Percentiles rank a stretch among this genome's conserved stretches.
These are phyloP conservation scores for Idris sp. DNA, from an alignment of 1,140 invertebrate genomes.

Conservation along the genomic window DNA sequence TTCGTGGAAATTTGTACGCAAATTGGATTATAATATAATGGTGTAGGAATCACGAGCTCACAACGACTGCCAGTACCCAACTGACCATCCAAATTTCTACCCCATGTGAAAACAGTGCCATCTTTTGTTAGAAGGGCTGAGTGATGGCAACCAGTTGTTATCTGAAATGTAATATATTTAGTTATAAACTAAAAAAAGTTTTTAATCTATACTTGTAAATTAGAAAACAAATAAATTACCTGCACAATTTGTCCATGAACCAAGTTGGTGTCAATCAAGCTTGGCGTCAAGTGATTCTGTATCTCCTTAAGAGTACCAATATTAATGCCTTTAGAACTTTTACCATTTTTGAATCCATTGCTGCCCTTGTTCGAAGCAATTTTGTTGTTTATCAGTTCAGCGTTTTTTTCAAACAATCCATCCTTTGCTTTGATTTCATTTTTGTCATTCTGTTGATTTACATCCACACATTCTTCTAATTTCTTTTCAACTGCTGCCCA, in stretches of 20 bases:
- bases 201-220: too few relatives aligned
- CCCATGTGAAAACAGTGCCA: slow-evolving; percentile 84
- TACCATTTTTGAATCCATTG: slow-evolving; percentile 45
- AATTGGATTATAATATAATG: slow-evolving; percentile 64
- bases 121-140: slow-evolving; percentile 82
- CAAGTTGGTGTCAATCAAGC: slow-evolving; percentile 80
- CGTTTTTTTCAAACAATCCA: slow-evolving; percentile 16
- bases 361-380: slow-evolving; percentile 35
- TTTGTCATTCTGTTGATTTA: slow-evolving; percentile 24
- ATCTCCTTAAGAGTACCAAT: slow-evolving; percentile 67
- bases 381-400: slow-evolving; percentile 21
- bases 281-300: slow-evolving; percentile 79
- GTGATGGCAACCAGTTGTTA: slow-evolving; percentile 84
- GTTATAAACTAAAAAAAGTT: too few relatives aligned
- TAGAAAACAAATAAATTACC: slow-evolving; percentile 64
- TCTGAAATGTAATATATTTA: slow-evolving; percentile 67
- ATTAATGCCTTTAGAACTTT: slow-evolving; percentile 66
- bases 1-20: slow-evolving; percentile 66
- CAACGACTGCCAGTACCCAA: slow-evolving; percentile 35
- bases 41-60: slow-evolving; percentile 29
- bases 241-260: slow-evolving; percentile 80
- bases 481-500: slow-evolving; percentile 67
- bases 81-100: slow-evolving; percentile 82
- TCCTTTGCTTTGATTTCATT: slow-evolving; percentile 41
- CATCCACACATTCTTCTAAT: slow-evolving; percentile 53